Percentiles rank a stretch among this genome's conserved stretches.
These are phyloP conservation scores for Cheilosia grossa DNA, from an alignment of 2,888 invertebrate species.

Conservation along the genomic window DNA sequence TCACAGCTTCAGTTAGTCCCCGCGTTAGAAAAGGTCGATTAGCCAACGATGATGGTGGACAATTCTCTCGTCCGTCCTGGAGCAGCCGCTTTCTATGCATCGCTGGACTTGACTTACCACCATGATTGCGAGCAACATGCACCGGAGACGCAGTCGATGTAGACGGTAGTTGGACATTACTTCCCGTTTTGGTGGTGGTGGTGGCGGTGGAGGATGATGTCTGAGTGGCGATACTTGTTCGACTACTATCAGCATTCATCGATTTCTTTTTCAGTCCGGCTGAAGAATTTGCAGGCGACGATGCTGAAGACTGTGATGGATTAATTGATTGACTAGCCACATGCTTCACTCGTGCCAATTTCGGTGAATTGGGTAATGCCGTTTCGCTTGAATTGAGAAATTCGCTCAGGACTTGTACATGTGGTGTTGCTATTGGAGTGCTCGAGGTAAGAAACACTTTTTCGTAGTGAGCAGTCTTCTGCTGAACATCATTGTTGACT, in stretches of 20 bases:
- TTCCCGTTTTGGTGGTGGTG: not conserved
- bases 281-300: constrained; percentile 51
- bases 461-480: constrained; percentile 79
- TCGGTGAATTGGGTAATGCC: constrained; percentile 48
- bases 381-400: constrained; percentile 35
- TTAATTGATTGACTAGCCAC: constrained; percentile 60
- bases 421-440: constrained; percentile 75
- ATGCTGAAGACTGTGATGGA: constrained; percentile 46
- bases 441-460: constrained; percentile 82
- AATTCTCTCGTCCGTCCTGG: constrained; percentile 64
- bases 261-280: constrained; percentile 60
- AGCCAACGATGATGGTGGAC: constrained; percentile 69
- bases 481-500: constrained; percentile 78
- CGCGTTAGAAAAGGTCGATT: constrained; percentile 79
- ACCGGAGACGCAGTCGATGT: constrained; percentile 62
- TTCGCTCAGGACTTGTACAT: constrained; percentile 13
- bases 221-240: constrained; percentile 66
- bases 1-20: constrained; percentile 82
- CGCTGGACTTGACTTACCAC: constrained; percentile 72
- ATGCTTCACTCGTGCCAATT: constrained; percentile 58
- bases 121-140: constrained; percentile 40
- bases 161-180: constrained; percentile 40
- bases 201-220: constrained; percentile 22
- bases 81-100: constrained; percentile 70
- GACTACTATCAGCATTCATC: constrained; percentile 30